phyloP scores from a whole-genome alignment of 2,113 vertebrate species.

The Hippolais icterina region DNA sequence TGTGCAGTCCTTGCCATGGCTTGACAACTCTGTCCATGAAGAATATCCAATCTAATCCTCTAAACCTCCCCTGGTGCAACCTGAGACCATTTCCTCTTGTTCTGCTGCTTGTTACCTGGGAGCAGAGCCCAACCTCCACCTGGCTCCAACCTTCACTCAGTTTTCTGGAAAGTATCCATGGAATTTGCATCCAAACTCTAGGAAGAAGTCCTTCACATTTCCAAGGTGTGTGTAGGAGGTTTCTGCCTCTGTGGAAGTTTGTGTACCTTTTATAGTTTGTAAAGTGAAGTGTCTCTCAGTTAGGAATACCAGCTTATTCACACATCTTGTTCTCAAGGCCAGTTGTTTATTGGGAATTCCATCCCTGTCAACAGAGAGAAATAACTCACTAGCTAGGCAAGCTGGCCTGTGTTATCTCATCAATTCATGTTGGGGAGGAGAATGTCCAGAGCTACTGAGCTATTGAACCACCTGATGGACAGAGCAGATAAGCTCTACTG shows the following conservation, averaged over 20 bases:
- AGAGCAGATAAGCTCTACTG: neutral
- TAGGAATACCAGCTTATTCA: neutral
- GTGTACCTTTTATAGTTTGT: neutral
- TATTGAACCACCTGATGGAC: neutral
- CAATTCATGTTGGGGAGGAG: neutral
- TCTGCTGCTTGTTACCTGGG: neutral
- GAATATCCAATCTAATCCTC: neutral
- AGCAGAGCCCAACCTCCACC: neutral
- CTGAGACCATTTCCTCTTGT: neutral
- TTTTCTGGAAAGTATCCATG: fast-evolving
- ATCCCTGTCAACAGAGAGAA: neutral
- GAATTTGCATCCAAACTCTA: neutral
- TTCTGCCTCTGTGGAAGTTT: neutral
- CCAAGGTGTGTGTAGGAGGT: neutral
- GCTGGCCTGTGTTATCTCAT: neutral
- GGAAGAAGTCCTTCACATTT: neutral
- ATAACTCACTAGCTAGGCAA: neutral
- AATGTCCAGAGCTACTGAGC: fast-evolving
- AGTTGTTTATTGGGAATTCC: neutral
- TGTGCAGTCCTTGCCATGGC: neutral
- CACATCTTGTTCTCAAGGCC: neutral
- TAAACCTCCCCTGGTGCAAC: neutral
- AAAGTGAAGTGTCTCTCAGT: neutral
- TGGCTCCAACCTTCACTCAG: neutral
- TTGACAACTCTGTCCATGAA: neutral